Conservation (phyloP, 2,113 vertebrate species). For the Lepus europaeus region DNA sequence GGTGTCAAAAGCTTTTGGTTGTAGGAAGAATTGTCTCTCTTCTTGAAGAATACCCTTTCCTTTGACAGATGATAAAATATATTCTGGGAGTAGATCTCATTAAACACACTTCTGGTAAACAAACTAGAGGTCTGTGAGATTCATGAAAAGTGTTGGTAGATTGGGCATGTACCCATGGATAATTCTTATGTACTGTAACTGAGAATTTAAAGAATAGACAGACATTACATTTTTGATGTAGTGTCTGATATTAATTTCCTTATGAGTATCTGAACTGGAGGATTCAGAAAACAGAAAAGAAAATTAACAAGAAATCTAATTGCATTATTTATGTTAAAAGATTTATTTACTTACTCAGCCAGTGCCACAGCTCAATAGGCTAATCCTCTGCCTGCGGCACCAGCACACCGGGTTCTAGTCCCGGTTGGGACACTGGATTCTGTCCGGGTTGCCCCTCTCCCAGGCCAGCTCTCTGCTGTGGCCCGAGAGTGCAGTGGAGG, state of each 20-base stretch:
- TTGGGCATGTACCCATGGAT: constrained; percentile 19
- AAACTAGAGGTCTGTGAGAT: constrained; percentile 41
- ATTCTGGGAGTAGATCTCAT: constrained; percentile 26
- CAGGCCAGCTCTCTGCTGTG: too few relatives aligned
- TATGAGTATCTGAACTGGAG: background rate
- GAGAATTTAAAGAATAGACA: constrained; percentile 24
- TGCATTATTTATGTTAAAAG: background rate
- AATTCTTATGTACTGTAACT: background rate
- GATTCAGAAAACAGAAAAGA: constrained; percentile 35
- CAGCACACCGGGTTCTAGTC: too few relatives aligned
- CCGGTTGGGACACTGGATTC: too few relatives aligned
- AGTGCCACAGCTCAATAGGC: too few relatives aligned
- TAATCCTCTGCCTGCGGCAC: too few relatives aligned
- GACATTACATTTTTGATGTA: background rate
- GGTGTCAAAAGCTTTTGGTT: constrained; percentile 1
- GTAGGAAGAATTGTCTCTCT: background rate
- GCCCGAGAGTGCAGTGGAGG: too few relatives aligned
- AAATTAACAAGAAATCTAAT: background rate
- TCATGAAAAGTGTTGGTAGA: constrained; percentile 20
- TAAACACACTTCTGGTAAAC: constrained; percentile 9
- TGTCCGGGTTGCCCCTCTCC: too few relatives aligned
- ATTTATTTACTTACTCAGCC: background rate
- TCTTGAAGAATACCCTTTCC: constrained; percentile 29
- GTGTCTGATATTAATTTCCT: background rate
- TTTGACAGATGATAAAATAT: constrained; percentile 42